Evolutionary conservation across 2,888 invertebrate species (phyloP).

Genomic region (Pammene aurita): DNA sequence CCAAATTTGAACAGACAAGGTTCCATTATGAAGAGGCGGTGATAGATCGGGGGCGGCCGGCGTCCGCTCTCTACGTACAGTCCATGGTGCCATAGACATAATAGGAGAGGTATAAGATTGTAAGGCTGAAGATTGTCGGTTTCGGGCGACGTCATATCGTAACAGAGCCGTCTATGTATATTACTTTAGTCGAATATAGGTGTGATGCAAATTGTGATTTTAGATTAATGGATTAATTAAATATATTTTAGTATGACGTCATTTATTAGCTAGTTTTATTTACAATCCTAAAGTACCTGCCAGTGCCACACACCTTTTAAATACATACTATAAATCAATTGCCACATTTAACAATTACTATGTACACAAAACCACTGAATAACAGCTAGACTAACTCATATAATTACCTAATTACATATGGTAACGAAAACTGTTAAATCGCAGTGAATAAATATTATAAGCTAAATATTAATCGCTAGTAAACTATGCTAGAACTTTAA

Average conservation of each 20-base stretch:
- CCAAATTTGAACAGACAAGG: slow-evolving; percentile 56
- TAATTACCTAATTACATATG: too few species aligned
- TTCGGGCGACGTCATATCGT: slow-evolving; percentile 2
- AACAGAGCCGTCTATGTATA: neutral
- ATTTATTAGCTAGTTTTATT: slow-evolving; percentile 7
- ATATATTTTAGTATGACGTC: slow-evolving; percentile 1
- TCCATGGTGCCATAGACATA: slow-evolving; percentile 35
- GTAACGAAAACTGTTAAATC: too few species aligned
- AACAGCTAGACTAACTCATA: too few species aligned
- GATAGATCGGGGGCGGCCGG: slow-evolving; percentile 43
- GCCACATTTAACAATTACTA: too few species aligned
- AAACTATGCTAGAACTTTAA: too few species aligned
- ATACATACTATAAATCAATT: neutral
- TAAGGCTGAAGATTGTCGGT: slow-evolving; percentile 17
- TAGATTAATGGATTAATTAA: slow-evolving; percentile 32
- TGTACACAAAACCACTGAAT: too few species aligned
- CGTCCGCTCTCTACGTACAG: slow-evolving; percentile 21
- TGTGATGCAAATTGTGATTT: slow-evolving; percentile 36
- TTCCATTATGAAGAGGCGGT: slow-evolving; percentile 47
- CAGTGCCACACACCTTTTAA: neutral
- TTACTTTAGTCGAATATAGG: slow-evolving; percentile 26
- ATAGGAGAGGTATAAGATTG: slow-evolving; percentile 30
- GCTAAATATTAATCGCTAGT: too few species aligned
- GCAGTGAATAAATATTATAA: too few species aligned
- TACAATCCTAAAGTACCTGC: neutral